A percentile compares a stretch with the other conserved stretches of the same genome.
These are phyloP conservation scores for Acleris emargana DNA, from an alignment of 2,888 invertebrate genomes.

Conservation along the genomic window DNA sequence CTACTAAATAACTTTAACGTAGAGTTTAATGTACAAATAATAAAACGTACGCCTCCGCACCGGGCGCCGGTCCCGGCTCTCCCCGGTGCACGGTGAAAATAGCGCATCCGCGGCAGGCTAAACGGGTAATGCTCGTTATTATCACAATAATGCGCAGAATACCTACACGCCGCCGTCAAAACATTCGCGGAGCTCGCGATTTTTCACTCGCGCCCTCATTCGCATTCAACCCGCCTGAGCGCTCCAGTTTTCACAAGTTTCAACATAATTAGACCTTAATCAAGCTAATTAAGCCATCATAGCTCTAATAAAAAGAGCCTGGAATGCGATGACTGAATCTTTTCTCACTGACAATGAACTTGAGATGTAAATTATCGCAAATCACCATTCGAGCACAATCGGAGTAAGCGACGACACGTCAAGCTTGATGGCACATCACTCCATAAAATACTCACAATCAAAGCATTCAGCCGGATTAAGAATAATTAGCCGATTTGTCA, in stretches of 20 bases:
- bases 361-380: conserved; percentile 45
- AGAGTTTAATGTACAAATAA: conserved; percentile 39
- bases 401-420: conserved; percentile 53
- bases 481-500: conserved; percentile 83
- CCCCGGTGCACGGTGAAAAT: conserved; percentile 64
- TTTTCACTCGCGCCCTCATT: conserved; percentile 52
- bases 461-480: conserved; percentile 77
- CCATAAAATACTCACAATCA: conserved; percentile 58
- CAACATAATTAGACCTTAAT: conserved; percentile 29
- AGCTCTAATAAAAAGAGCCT: conserved; percentile 19
- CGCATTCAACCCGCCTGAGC: conserved; percentile 24
- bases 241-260: conserved; percentile 30
- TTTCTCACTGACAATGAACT: conserved; percentile 60
- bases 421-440: conserved; percentile 66
- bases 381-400: conserved; percentile 51
- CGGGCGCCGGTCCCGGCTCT: conserved; percentile 44
- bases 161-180: conserved; percentile 55
- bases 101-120: conserved; percentile 68
- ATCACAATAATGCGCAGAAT: conserved; percentile 72
- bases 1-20: not conserved
- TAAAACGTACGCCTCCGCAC: conserved; percentile 46
- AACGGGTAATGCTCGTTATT: conserved; percentile 74
- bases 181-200: conserved; percentile 53
- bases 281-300: conserved; percentile 32
- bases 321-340: conserved; percentile 38